Evolutionary conservation across 2,888 invertebrate genomes (phyloP).

Genomic region (Euplagia quadripunctaria): DNA sequence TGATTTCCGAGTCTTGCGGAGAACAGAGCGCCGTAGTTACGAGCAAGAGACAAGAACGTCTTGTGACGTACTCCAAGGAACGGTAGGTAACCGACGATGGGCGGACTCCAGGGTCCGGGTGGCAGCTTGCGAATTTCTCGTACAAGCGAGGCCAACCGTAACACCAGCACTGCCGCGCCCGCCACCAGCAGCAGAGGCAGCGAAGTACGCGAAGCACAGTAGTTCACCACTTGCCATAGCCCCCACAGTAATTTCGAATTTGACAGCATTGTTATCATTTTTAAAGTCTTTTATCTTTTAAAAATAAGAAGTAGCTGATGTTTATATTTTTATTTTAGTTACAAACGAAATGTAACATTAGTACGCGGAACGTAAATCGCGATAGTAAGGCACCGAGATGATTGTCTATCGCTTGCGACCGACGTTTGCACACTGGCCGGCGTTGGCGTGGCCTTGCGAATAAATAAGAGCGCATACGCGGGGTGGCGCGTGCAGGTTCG

Average conservation of each 20-base stretch:
- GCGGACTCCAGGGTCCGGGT: conserved; percentile 96
- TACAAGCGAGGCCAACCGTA: conserved; percentile 81
- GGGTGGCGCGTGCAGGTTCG: conserved; percentile 77
- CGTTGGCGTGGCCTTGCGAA: conserved; percentile 86
- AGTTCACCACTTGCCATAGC: conserved; percentile 80
- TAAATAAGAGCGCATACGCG: conserved; percentile 76
- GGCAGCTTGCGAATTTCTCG: conserved; percentile 88
- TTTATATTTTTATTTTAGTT: conserved; percentile 49
- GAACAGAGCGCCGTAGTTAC: conserved; percentile 93
- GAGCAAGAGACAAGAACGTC: conserved; percentile 92
- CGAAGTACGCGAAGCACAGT: conserved; percentile 77
- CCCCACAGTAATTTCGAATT: conserved; percentile 87
- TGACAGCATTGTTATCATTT: conserved; percentile 74
- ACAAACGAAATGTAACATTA: conserved; percentile 72
- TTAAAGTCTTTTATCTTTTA: conserved; percentile 58
- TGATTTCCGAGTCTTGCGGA: conserved; percentile 94
- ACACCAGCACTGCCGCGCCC: conserved; percentile 82
- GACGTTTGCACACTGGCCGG: conserved; percentile 84
- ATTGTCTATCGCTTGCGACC: conserved; percentile 81
- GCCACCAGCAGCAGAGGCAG: conserved; percentile 80
- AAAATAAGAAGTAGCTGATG: conserved; percentile 48
- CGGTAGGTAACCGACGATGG: conserved; percentile 94
- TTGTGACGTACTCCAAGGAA: conserved; percentile 94
- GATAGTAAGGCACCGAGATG: conserved; percentile 68
- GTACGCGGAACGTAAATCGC: conserved; percentile 75